Evolutionary conservation across 2,797 vertebrate species (phyloP).

Genomic region (Netta rufina): DNA sequence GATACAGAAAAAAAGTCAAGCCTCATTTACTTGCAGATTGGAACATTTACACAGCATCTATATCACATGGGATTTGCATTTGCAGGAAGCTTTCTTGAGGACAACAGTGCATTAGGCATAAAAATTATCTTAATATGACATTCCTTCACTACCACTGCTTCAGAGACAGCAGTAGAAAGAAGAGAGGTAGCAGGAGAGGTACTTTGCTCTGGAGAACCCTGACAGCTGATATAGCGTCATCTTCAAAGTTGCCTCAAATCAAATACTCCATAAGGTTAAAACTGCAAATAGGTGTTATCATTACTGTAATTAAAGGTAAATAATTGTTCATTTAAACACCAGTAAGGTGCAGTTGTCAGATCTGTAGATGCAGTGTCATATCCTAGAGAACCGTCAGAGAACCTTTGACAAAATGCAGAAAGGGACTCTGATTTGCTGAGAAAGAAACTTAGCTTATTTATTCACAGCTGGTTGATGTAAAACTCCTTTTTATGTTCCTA

Average conservation of each 20-base stretch:
- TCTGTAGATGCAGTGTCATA: not conserved
- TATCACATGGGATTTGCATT: not conserved
- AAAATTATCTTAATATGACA: not conserved
- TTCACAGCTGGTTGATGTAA: not conserved
- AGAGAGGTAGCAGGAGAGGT: not conserved
- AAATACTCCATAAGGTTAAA: not conserved
- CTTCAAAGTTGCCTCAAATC: conserved; percentile 43
- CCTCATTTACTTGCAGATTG: conserved; percentile 12
- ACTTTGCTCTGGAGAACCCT: not conserved
- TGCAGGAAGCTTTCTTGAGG: conserved; percentile 10
- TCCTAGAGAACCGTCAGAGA: not conserved
- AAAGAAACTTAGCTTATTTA: conserved; percentile 1
- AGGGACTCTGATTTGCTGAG: conserved; percentile 6
- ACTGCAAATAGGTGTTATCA: not conserved
- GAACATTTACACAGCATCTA: not conserved
- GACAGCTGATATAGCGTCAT: not conserved
- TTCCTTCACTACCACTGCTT: not conserved
- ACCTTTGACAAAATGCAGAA: not conserved
- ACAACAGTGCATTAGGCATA: not conserved
- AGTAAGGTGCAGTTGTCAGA: conserved; percentile 25
- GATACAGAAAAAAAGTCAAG: not conserved
- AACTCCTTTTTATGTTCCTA: not conserved
- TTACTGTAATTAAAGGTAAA: conserved; percentile 26
- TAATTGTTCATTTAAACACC: conserved; percentile 41
- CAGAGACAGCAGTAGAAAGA: not conserved